These are phyloP conservation scores for Sebastes trivittatus DNA, from an alignment of 2,797 vertebrate genomes.

Conservation along the genomic window DNA sequence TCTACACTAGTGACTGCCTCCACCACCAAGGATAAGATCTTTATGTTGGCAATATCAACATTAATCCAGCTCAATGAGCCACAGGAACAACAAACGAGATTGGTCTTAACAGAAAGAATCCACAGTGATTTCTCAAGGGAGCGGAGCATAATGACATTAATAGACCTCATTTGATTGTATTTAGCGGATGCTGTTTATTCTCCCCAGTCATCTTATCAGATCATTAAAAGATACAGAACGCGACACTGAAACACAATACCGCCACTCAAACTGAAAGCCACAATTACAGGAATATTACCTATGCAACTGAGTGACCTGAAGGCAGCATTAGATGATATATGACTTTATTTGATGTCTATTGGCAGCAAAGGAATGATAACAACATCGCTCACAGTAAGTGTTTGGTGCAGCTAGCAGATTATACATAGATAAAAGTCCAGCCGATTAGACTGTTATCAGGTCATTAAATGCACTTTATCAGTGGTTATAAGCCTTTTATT, in stretches of 20 bases:
- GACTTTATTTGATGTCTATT: neutral
- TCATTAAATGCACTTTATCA: neutral
- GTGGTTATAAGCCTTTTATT: neutral
- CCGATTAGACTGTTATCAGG: neutral
- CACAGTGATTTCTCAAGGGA: conserved; percentile 57
- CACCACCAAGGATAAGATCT: conserved; percentile 1
- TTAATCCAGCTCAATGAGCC: conserved; percentile 45
- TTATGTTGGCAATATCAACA: conserved; percentile 21
- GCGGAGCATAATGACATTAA: conserved; percentile 46
- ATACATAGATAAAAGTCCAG: neutral
- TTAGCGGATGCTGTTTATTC: conserved; percentile 47
- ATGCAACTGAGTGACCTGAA: neutral
- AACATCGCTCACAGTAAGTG: neutral
- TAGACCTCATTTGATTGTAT: conserved; percentile 59
- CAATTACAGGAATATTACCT: neutral
- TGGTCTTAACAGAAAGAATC: conserved; percentile 37
- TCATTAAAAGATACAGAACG: conserved; percentile 37
- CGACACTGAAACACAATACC: neutral
- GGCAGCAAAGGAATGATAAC: too few species aligned
- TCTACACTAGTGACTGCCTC: neutral
- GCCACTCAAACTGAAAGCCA: conserved; percentile 1
- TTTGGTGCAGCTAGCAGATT: neutral
- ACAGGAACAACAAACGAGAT: conserved; percentile 31
- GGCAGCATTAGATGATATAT: neutral
- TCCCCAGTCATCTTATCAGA: conserved; percentile 28